Percentiles rank a stretch among this genome's conserved stretches.
phyloP scores from a whole-genome alignment of 1,140 invertebrate species.

The Bombus pyrosoma region DNA sequence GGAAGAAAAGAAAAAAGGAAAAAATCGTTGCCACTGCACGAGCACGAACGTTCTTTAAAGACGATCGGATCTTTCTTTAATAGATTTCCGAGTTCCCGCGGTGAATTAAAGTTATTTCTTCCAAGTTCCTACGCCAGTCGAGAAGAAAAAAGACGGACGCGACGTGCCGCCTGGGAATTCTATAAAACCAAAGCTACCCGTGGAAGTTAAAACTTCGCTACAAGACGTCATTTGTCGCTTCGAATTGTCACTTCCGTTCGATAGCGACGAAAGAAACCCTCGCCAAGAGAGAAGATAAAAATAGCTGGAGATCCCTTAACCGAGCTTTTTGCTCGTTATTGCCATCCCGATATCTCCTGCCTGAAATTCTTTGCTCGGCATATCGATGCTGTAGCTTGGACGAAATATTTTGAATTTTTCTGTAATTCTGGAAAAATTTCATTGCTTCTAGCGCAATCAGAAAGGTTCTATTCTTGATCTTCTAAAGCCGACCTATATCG shows the following conservation, averaged over 20 bases:
- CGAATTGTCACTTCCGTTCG: constrained; percentile 18
- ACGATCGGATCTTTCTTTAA: constrained; percentile 48
- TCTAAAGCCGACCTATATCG: not conserved
- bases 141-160: not conserved
- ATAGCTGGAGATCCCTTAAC: not conserved
- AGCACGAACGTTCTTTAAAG: constrained; percentile 47
- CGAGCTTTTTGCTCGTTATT: not conserved
- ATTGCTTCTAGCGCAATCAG: not conserved
- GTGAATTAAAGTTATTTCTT: constrained; percentile 46
- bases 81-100: constrained; percentile 29
- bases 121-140: not conserved
- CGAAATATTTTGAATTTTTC: too few species aligned
- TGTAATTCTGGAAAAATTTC: not conserved
- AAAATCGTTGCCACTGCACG: constrained; percentile 25
- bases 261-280: not conserved
- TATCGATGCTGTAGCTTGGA: not conserved
- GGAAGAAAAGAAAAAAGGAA: not conserved
- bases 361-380: not conserved
- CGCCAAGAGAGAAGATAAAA: not conserved
- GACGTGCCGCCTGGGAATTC: constrained; percentile 12
- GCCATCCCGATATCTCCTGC: not conserved
- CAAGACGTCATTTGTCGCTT: constrained; percentile 40
- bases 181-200: constrained; percentile 6
- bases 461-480: not conserved
- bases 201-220: constrained; percentile 7